Evolutionary conservation across 1,140 invertebrate species (phyloP).

Genomic region (Drosophila miranda): DNA sequence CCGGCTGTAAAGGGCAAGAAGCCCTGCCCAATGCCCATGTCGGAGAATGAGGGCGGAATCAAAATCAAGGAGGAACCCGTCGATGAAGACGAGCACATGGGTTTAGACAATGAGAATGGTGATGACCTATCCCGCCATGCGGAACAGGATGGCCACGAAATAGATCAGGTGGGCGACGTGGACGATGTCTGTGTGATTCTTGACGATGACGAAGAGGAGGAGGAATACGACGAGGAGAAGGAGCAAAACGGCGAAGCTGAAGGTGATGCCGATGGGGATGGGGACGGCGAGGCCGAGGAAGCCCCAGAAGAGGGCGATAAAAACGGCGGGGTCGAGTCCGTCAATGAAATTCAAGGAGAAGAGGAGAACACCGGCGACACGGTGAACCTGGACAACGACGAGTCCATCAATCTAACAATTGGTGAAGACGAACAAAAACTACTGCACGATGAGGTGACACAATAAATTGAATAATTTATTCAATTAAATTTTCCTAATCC

Average conservation of each 20-base stretch:
- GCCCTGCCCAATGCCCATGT: conserved; percentile 24
- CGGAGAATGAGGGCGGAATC: conserved; percentile 14
- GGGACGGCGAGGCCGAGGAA: conserved; percentile 35
- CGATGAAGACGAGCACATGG: conserved; percentile 36
- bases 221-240: conserved; percentile 53
- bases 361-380: conserved; percentile 67
- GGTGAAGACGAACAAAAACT: conserved; percentile 91
- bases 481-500: conserved; percentile 14
- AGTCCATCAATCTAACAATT: conserved; percentile 91
- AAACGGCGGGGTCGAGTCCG: conserved; percentile 38
- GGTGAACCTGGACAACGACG: conserved; percentile 85
- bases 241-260: conserved; percentile 42
- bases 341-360: conserved; percentile 50
- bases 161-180: conserved; percentile 82
- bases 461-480: background rate
- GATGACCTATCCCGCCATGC: conserved; percentile 70
- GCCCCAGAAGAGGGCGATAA: conserved; percentile 9
- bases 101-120: conserved; percentile 38
- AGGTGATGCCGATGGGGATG: conserved; percentile 32
- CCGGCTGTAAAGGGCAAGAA: conserved; percentile 40
- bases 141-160: conserved; percentile 81
- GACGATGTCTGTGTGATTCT: conserved; percentile 73
- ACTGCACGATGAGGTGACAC: conserved; percentile 87
- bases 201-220: conserved; percentile 72
- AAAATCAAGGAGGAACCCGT: conserved; percentile 65